Percentiles rank a stretch among this genome's conserved stretches.
These are phyloP conservation scores for Tachysurus fulvidraco DNA, from an alignment of 2,113 vertebrate genomes.

Conservation along the genomic window DNA sequence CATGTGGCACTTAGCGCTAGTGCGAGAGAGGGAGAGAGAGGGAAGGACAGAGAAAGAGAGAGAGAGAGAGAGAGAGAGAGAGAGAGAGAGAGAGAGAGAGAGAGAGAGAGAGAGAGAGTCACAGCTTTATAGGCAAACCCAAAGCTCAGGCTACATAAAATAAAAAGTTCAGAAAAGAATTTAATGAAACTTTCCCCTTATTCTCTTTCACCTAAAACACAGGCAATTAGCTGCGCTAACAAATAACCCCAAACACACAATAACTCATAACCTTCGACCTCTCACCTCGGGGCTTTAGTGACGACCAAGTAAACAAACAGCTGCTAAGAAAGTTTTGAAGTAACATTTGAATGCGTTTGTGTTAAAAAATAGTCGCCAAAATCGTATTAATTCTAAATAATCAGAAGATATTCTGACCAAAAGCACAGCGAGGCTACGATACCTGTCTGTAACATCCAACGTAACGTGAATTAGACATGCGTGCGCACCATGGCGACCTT, in stretches of 20 bases:
- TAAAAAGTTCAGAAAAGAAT: slow-evolving; percentile 59
- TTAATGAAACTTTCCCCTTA: slow-evolving; percentile 53
- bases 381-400: too few relatives aligned
- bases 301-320: background rate
- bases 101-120: slow-evolving; percentile 1
- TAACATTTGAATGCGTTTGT: too few relatives aligned
- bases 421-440: background rate
- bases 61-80: slow-evolving; percentile 36
- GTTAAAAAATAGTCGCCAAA: too few relatives aligned
- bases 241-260: background rate
- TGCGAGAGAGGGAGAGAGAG: background rate
- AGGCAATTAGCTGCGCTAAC: background rate
- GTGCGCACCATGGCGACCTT: background rate
- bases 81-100: background rate
- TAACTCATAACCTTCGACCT: too few relatives aligned
- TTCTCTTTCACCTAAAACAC: slow-evolving; percentile 44
- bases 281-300: too few relatives aligned
- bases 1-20: slow-evolving; percentile 69
- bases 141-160: background rate
- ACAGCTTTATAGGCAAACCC: background rate
- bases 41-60: background rate
- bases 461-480: background rate
- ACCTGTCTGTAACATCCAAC: too few relatives aligned
- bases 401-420: background rate
- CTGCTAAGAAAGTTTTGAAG: background rate